Base-by-base conservation (phyloP, 2,113 vertebrate genomes). In the Falco punctatus region DNA sequence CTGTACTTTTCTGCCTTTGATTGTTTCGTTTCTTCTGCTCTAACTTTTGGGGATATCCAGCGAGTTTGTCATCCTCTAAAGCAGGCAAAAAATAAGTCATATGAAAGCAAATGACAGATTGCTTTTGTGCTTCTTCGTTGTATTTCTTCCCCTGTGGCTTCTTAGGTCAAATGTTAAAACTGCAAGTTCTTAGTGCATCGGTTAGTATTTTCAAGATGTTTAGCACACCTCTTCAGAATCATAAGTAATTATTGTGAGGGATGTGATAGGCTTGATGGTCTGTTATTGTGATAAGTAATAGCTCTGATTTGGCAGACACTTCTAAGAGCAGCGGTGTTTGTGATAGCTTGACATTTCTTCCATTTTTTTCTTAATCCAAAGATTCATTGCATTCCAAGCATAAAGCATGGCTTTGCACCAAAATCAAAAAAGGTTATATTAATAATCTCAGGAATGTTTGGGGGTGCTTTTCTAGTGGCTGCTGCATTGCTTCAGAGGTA, bases 401-500 rank as follows among this genome's bases (percentile, higher is more conserved):
- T 85, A 85, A 94, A 92, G 66, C 62, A 17, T 91, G 83, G 69
- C 89, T 92, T 79, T 85, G 69, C 70, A 74, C 16, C 26, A 46
- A 46, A 79, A 30, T 32, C 55, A 84, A 65, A 57, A 44, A 67
- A 59, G 71, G 16, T 64, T 84, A 5, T 40, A 46, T 80, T 85
- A 85, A 91, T 95, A 94, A 91, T 80, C 79, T 86, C 46, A 80
- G 89, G 95, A 95, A 95, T 92, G 92, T 90, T 70, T 82, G 38
- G 54, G 51, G 33, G 1, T 58, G 66, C 57, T 93, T 91, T 95
- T 80, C 51, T 70, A 61, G 66, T 88, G 66, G 6, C 66, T 92
- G 73, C 73, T 82, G 58, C 62, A 35, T 94, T 87, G 58, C 84
- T 95, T 94, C 73, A 65, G 83, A 94, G 73, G 49, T 82, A 82